These are phyloP conservation scores for Camptogramma bilineatum DNA, from an alignment of 2,888 invertebrate species.

Conservation along the genomic window DNA sequence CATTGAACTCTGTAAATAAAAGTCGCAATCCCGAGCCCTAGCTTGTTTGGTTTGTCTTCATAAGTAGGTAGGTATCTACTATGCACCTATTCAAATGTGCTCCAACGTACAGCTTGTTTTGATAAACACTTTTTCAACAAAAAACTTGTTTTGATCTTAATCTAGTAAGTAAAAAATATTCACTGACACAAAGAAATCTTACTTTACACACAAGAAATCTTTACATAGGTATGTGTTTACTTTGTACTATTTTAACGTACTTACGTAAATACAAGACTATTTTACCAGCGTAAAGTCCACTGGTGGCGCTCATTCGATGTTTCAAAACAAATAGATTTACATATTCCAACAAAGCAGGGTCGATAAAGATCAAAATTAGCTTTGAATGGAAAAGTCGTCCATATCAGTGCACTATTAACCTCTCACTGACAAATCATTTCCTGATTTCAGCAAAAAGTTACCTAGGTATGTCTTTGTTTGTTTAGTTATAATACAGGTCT, in stretches of 20 bases:
- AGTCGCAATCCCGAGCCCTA: no score
- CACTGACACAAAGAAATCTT: no score
- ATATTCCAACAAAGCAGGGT: constrained; percentile 59
- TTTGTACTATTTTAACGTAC: constrained; percentile 16
- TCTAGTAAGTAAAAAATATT: no score
- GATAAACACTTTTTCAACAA: no score
- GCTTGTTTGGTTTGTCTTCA: no score
- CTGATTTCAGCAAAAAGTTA: constrained; percentile 35
- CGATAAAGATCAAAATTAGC: constrained; percentile 65
- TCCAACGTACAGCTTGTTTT: no score
- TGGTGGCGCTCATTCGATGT: constrained; percentile 42
- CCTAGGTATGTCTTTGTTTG: neutral
- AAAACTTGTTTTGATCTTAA: no score
- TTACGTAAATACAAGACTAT: constrained; percentile 10
- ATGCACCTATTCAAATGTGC: no score
- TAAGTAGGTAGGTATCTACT: no score
- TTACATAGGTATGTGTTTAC: constrained; percentile 2
- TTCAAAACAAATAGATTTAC: constrained; percentile 62
- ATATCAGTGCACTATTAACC: constrained; percentile 48
- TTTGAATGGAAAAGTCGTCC: constrained; percentile 62
- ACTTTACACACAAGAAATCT: no score
- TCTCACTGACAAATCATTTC: constrained; percentile 44
- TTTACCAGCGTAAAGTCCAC: constrained; percentile 53
- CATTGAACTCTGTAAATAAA: no score
- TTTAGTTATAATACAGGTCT: neutral